Evolutionary conservation across 2,113 vertebrate genomes (phyloP), one percentile per base, ranked within the genome.

Genomic region (Thermophis baileyi): DNA sequence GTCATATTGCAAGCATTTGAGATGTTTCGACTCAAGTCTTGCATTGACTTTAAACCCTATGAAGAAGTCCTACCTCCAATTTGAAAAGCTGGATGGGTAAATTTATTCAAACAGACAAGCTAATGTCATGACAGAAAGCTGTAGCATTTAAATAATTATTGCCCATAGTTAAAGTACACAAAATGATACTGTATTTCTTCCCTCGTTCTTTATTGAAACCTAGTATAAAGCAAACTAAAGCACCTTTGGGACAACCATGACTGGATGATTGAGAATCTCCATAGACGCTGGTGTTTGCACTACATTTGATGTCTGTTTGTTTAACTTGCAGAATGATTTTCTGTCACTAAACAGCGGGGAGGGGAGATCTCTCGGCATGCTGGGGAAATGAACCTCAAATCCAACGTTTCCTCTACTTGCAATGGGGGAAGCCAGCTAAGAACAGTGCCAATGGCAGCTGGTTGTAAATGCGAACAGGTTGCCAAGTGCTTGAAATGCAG

Each of bases 31-130:
- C 97, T 99, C 22, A 98, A 98, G 92, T 98, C 98, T 22, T 98
- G 98, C 54, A 55, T 98, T 35, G 97, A 98, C 96, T 99, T 99
- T 96, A 98, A 98, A 94, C 98, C 97, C 4, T 98, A 98, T 0
- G 96, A 98, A 94, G 91, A 94, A 96, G 63, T 96, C 97, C 0
- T 98, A 93, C 27, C 97, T 98, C 92, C 98, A 98, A 92, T 98
- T 98, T 97, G 97, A 97, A 93, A 97, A 98, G 47, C 95, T 97
- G 96, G 63, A 95, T 4, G 98, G 98, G 98, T 99, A 97, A 89
- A 92, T 69, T 63, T 27, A 89, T 22, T 89, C 25, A 12, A 60
- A 85, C 10, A 63, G 24, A 87, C 50, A 49, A 4, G 6, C 22
- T n/a, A 85, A 81, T 27, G 5, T 4, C 5, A 53, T 27, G 24